Conservation (phyloP, 53 echinoderm and acorn worm species). For the Holothuria leucospilota region DNA sequence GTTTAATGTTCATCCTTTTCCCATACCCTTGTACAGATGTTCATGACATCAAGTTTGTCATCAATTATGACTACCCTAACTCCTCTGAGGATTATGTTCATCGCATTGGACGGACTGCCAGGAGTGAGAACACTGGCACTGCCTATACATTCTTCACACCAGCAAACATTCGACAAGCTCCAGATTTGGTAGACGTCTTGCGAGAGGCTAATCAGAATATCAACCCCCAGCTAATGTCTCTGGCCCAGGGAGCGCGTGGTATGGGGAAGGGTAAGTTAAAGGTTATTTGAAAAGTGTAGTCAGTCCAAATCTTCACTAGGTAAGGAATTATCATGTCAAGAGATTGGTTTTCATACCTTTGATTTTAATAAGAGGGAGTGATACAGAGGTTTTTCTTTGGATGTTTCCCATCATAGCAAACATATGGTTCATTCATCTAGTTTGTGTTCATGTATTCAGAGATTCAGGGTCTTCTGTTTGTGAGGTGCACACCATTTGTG, state of each 20-base stretch:
- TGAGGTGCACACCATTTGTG: too few species aligned
- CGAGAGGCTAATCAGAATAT: conserved; percentile 88
- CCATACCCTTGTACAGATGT: conserved; percentile 62
- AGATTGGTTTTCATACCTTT: too few species aligned
- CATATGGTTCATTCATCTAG: too few species aligned
- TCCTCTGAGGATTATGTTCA: conserved; percentile 99
- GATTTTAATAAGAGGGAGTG: too few species aligned
- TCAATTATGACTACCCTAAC: conserved; percentile 99
- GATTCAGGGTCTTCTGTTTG: too few species aligned
- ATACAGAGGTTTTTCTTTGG: too few species aligned
- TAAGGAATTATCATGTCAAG: not conserved
- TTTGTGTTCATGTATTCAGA: too few species aligned
- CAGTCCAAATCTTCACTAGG: not conserved
- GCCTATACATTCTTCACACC: conserved; percentile 99
- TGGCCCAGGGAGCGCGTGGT: conserved; percentile 78
- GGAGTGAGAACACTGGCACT: conserved; percentile 90
- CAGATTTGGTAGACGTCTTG: conserved; percentile 83
- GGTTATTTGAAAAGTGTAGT: not conserved
- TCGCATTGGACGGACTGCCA: conserved; percentile 99
- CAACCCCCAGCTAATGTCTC: conserved; percentile 81
- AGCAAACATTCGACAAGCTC: conserved; percentile 82
- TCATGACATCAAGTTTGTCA: conserved; percentile 98
- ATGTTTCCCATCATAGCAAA: too few species aligned
- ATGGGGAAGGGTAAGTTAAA: conserved; percentile 79
- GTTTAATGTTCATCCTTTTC: too few species aligned